Evolutionary conservation across 1,140 invertebrate genomes (phyloP), one percentile per base, ranked within the genome.

Genomic region (Lysiphlebus fabarum): DNA sequence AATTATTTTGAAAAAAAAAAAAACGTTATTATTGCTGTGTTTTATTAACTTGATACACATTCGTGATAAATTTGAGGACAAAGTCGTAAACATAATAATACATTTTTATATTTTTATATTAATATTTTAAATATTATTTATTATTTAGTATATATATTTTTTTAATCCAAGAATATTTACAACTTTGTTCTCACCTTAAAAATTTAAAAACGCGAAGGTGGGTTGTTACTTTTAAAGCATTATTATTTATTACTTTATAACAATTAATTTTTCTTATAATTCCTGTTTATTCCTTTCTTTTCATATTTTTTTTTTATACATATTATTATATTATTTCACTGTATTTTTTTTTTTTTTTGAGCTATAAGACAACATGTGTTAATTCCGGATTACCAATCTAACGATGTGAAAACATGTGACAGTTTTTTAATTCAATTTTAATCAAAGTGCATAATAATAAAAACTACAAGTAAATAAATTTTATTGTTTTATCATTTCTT

Each of bases 371-470:
- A 63, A 59, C 42, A 44, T 43, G 53, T 56, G 56, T 59, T 37
- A 62, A 63, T 63, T 63, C 48, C 49, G 48, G 51, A 53, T 63
- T 57, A 56, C 56, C 59, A 56, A 56, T 17, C 17, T 53, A 61
- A 50, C 41, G 38, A 17, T 56, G 41, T 48, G 42, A 42, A n/a
- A 14, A 56, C 49, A 34, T 50, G 37, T 55, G 47, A 43, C 17
- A 50, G 48, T 40, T 58, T 42, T 48, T 50, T 12, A 10, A 33
- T 59, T 58, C 42, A n/a, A n/a, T 40, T 59, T 49, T 55, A 2
- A 12, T 40, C n/a, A n/a, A n/a, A 37, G 58, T 54, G 36, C 50
- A 53, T 33, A n/a, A 47, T 55, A 38, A 26, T 26, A 26, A 26
- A n/a, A 53, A 47, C 55, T 40, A 56, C 44, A 34, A 36, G 43